Percentiles rank a stretch among this genome's conserved stretches.
These are phyloP conservation scores for Fregata magnificens DNA, from an alignment of 2,113 vertebrate species.

Conservation along the genomic window DNA sequence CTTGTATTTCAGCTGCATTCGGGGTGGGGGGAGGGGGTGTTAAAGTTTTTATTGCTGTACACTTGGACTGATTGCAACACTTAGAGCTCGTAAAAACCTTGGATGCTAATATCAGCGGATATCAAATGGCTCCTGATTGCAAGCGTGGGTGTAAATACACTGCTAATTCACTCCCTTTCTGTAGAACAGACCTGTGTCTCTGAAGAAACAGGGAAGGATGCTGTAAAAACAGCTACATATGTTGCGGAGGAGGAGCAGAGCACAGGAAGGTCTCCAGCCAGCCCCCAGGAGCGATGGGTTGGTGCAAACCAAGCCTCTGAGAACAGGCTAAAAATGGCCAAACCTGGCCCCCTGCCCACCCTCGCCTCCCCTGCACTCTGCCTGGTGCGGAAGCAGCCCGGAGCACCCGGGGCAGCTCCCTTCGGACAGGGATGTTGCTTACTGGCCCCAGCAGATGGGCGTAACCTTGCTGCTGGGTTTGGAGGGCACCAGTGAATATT, in stretches of 20 bases:
- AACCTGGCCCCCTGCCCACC: not conserved
- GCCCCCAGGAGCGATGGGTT: not conserved
- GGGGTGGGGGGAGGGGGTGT: rapidly evolving
- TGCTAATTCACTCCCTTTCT: not conserved
- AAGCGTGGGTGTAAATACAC: not conserved
- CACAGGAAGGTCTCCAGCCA: not conserved
- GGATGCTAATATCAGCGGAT: not conserved
- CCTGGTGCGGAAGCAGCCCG: rapidly evolving
- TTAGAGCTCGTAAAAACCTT: not conserved
- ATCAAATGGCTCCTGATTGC: not conserved
- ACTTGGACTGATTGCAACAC: not conserved
- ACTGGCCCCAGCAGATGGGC: too few species aligned
- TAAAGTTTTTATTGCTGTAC: not conserved
- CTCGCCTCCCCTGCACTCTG: rapidly evolving
- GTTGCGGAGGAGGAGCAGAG: not conserved
- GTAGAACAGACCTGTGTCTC: not conserved
- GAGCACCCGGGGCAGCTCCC: not conserved
- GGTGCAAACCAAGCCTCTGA: not conserved
- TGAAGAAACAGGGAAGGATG: not conserved
- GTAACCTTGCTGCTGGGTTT: not conserved
- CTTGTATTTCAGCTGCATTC: not conserved
- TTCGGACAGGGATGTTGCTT: not conserved
- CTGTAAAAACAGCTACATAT: not conserved
- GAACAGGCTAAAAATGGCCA: not conserved
- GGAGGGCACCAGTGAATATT: not conserved